Base-by-base conservation (phyloP, 1,140 invertebrate genomes). In the Eufriesea mexicana region DNA sequence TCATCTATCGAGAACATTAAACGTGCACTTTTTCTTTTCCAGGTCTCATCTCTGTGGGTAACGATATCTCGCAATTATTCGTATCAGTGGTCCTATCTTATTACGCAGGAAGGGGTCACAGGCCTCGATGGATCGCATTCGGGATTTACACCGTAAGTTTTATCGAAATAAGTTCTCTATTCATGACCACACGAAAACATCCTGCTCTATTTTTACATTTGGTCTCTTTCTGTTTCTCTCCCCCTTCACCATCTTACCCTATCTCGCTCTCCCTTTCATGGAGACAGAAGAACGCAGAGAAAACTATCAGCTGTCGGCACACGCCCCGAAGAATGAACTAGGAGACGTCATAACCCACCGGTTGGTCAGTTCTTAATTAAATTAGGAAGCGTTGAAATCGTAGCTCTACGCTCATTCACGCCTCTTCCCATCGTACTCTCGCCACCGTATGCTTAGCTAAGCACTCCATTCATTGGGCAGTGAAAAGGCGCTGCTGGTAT, bases 1-100 rank as follows among this genome's bases (percentile, higher is more conserved):
- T 23, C 5, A 12, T 23, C 2, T 10, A 59, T 66, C 49, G 20
- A 71, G 35, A n/a, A 72, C 20, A 6, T 66, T 62, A 51, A 45
- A 73, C 49, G 9, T 68, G 23, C 20, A 12, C 5, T 61, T 73
- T 73, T 72, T 35, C 35, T 18, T 16, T 74, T 71, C 16, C 87
- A 96, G 96, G 96, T 62, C 95, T 97, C 68, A 97, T 97, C 83
- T 96, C 96, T 25, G 96, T 97, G 68, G 96, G 96, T 20, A 97
- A 97, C 91, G 96, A 96, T 89, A 94, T 96, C 79, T 96, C 95
- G 62, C 95, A 95, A 90, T 90, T 96, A 75, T 92, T 96, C 72
- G 94, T 95, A 25, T 95, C 95, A 12, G 92, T 96, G 57, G 90
- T 96, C 45, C 91, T 97, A 54, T 96, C 95, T 79, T 97, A 97